A percentile compares a stretch with the other conserved stretches of the same genome.
phyloP scores from a whole-genome alignment of 2,888 invertebrate genomes.

The Spodoptera littoralis region DNA sequence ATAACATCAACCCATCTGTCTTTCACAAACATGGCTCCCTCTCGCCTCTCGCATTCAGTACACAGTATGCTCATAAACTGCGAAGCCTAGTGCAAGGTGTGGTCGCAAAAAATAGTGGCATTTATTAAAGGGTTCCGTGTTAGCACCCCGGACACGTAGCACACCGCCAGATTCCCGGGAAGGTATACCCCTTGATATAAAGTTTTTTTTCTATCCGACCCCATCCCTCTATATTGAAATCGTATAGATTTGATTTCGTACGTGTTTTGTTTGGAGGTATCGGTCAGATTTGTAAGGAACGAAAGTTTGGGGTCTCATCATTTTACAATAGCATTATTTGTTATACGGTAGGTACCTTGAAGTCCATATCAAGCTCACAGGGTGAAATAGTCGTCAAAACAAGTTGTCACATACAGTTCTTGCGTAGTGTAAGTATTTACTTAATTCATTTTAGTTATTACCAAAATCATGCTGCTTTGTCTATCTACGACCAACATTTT shows the following conservation, averaged over 20 bases:
- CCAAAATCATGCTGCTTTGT: too few relatives aligned
- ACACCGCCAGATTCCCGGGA: conserved; percentile 77
- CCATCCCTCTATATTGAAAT: conserved; percentile 80
- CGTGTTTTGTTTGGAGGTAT: conserved; percentile 57
- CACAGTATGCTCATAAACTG: conserved; percentile 82
- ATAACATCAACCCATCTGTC: conserved; percentile 6
- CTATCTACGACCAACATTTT: too few relatives aligned
- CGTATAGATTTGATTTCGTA: conserved; percentile 68
- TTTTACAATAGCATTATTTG: too few relatives aligned
- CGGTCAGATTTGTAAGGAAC: conserved; percentile 36
- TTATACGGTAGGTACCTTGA: too few relatives aligned
- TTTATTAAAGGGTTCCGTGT: conserved; percentile 82
- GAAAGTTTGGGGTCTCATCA: neutral
- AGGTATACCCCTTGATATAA: conserved; percentile 76
- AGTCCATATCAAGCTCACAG: too few relatives aligned
- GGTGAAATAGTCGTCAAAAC: too few relatives aligned
- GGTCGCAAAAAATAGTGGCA: conserved; percentile 83
- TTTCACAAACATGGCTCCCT: too few relatives aligned
- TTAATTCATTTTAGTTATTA: too few relatives aligned
- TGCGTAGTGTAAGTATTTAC: too few relatives aligned
- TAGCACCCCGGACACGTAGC: conserved; percentile 75
- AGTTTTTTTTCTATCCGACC: conserved; percentile 71
- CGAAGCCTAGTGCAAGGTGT: conserved; percentile 78
- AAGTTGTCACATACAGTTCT: too few relatives aligned
- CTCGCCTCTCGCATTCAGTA: conserved; percentile 70